Evolutionary conservation across 2,113 vertebrate genomes (phyloP).

Genomic region (Illadopsis cleaveri): DNA sequence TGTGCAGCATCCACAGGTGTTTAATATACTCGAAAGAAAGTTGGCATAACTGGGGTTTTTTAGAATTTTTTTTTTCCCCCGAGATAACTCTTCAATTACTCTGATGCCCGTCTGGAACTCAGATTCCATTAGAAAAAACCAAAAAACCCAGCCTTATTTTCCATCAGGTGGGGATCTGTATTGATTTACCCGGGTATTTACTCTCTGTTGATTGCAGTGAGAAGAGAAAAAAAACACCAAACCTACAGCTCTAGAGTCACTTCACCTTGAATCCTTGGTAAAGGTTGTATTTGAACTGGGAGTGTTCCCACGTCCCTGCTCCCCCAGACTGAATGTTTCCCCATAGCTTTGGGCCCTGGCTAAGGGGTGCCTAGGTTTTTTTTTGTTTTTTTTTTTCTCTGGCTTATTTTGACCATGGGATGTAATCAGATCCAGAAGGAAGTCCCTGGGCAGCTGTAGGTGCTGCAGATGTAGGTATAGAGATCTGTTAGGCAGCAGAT

Average conservation of each 20-base stretch:
- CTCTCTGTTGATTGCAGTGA: slow-evolving; percentile 24
- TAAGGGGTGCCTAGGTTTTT: neutral
- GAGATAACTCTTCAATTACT: neutral
- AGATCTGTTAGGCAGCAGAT: neutral
- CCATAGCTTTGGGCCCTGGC: neutral
- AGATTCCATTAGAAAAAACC: neutral
- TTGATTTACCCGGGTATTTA: slow-evolving; percentile 17
- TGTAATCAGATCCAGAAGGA: neutral
- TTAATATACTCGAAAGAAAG: neutral
- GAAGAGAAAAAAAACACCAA: neutral
- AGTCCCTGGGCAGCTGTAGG: neutral
- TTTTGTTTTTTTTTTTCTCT: neutral
- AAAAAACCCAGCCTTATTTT: neutral
- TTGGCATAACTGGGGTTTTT: neutral
- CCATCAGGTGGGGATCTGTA: neutral
- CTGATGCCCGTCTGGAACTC: neutral
- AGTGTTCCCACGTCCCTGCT: neutral
- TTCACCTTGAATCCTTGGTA: slow-evolving; percentile 22
- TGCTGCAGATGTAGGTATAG: neutral
- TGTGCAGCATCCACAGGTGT: neutral
- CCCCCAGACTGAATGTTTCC: neutral
- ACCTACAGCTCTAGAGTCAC: neutral
- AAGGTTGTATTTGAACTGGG: slow-evolving; percentile 19
- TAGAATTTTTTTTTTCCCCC: neutral
- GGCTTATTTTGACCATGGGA: neutral